phyloP scores from a whole-genome alignment of 1,140 invertebrate genomes.

The Drosophila sproati region DNA sequence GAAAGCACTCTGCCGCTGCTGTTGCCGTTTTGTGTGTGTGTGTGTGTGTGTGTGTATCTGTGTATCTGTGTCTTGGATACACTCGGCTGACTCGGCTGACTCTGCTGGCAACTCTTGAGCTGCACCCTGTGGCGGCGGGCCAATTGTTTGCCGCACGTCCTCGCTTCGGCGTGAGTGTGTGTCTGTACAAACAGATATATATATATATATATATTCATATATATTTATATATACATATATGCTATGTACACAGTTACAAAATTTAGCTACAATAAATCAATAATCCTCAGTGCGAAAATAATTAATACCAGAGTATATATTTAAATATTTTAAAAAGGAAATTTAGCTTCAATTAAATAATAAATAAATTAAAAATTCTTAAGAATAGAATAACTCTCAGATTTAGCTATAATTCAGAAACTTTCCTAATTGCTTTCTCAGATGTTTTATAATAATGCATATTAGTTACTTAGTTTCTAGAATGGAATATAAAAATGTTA shows the following conservation, averaged over 20 bases:
- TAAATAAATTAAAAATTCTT: no score
- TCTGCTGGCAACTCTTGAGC: constrained; percentile 43
- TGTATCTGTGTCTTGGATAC: constrained; percentile 60
- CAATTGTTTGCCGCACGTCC: constrained; percentile 77
- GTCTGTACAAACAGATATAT: background rate
- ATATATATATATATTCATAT: background rate
- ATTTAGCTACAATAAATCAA: background rate
- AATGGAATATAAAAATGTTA: no score
- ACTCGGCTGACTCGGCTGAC: constrained; percentile 78
- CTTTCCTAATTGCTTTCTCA: no score
- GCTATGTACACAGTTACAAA: background rate
- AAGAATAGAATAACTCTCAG: no score
- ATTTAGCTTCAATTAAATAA: no score
- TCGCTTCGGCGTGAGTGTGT: constrained; percentile 41
- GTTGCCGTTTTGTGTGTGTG: background rate
- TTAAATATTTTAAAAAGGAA: no score
- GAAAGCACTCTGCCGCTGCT: constrained; percentile 7
- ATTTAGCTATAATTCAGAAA: no score
- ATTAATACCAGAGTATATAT: no score
- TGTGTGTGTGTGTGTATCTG: constrained; percentile 21
- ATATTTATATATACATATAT: background rate
- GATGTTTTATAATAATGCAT: no score
- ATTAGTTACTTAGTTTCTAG: no score
- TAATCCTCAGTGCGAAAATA: no score
- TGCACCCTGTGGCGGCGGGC: constrained; percentile 75